Evolutionary conservation across 2,888 invertebrate species (phyloP).

Genomic region (Hydropsyche betteni): DNA sequence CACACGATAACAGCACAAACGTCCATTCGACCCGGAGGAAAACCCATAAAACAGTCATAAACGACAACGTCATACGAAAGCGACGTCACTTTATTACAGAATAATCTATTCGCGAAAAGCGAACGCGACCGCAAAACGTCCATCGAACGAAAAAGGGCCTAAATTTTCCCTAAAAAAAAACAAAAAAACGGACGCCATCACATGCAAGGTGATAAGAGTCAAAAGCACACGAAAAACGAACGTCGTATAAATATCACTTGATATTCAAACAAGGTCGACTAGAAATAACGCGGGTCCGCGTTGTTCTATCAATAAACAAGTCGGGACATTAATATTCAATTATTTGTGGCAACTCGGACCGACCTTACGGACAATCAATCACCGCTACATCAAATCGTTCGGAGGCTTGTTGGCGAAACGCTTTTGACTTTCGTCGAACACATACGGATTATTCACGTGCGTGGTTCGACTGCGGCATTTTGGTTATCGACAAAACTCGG

Average conservation of each 20-base stretch:
- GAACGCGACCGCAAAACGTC: not conserved
- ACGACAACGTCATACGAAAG: not conserved
- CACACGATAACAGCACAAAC: too few relatives aligned
- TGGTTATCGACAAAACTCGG: too few relatives aligned
- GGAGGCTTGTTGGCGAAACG: not conserved
- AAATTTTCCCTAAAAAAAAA: not conserved
- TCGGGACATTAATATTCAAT: conserved; percentile 31
- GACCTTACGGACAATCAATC: conserved; percentile 27
- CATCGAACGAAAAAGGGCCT: not conserved
- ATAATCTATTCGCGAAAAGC: not conserved
- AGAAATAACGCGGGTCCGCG: conserved; percentile 31
- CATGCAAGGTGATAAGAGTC: not conserved
- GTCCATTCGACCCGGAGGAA: too few relatives aligned
- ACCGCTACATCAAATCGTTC: not conserved
- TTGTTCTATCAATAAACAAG: conserved; percentile 32
- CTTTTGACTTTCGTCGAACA: not conserved
- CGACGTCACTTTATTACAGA: not conserved
- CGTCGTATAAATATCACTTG: conserved; percentile 29
- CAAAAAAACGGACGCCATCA: not conserved
- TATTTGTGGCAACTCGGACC: conserved; percentile 19
- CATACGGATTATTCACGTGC: not conserved
- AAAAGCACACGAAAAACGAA: conserved; percentile 12
- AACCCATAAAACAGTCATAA: not conserved
- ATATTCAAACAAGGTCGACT: conserved; percentile 33
- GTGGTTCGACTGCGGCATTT: not conserved